A percentile compares a stretch with the other conserved stretches of the same genome.
phyloP scores from a whole-genome alignment of 2,797 vertebrate genomes.

The Hemibagrus guttatus region DNA sequence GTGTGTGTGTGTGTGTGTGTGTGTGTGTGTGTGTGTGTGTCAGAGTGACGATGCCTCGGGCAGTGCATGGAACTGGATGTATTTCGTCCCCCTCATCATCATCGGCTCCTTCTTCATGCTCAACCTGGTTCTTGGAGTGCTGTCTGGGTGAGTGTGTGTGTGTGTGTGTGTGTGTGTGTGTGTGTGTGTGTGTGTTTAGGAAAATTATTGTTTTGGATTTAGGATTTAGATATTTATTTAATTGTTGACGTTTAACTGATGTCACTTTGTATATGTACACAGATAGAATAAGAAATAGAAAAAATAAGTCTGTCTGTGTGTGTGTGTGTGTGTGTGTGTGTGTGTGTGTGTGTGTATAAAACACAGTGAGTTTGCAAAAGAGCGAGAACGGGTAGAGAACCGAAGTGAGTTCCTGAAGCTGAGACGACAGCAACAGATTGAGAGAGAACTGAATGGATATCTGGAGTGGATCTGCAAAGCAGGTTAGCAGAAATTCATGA shows the following conservation, averaged over 20 bases:
- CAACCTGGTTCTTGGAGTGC: conserved; percentile 92
- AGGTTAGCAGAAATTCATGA: conserved; percentile 65
- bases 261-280: background rate
- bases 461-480: conserved; percentile 98
- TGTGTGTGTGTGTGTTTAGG: conserved; percentile 7
- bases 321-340: background rate
- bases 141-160: conserved; percentile 82
- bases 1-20: background rate
- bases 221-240: background rate
- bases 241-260: background rate
- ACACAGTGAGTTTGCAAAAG: conserved; percentile 93
- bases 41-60: conserved; percentile 96
- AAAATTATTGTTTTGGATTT: background rate
- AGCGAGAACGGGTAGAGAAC: conserved; percentile 93
- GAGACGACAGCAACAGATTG: conserved; percentile 91
- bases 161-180: conserved; percentile 21
- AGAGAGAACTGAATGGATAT: conserved; percentile 92
- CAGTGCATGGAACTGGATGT: conserved; percentile 95
- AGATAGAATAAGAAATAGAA: background rate
- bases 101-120: conserved; percentile 98
- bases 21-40: background rate
- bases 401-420: conserved; percentile 91
- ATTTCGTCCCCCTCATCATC: conserved; percentile 97
- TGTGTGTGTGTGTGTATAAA: conserved; percentile 15
- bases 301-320: background rate